Evolutionary conservation across 2,797 vertebrate species (phyloP), one percentile per base, ranked within the genome.

Genomic region (Mus spretus): DNA sequence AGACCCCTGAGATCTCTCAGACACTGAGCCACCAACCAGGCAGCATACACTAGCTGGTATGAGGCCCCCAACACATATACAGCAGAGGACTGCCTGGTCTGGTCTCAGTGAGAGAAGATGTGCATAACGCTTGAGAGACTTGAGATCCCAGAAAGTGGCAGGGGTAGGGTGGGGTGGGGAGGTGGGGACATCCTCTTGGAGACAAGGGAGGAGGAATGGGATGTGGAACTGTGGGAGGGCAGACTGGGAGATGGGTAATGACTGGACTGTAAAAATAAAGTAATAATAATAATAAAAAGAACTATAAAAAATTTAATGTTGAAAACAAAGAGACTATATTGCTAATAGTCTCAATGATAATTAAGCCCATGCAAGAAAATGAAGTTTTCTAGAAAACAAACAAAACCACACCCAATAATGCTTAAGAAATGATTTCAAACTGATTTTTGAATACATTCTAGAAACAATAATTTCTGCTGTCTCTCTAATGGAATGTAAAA

Each of bases 351-450:
- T 93, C 61, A 75, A 34, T 6, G 20, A 88, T 47, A 89, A 75
- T 75, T 63, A 81, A 79, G 61, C 19, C 53, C 53, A 88, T 8
- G 11, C n/a, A 86, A 89, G 74, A 34, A 91, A 91, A 74, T 31
- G 75, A 0, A 1, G 12, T 37, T 92, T 93, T 78, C 20, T 34
- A 13, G 0, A 74, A 84, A 81, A n/a, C 70, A 80, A 83, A 47
- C 11, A 55, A 40, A 40, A 75, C 37, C 44, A 86, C 75, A 31
- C 34, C 1, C 11, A 61, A 59, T 14, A 75, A 75, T 40, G 61
- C 37, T 44, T 28, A 93, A 93, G 57, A 77, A 87, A 6, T 50
- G 11, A 95, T 79, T 93, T 94, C 79, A 77, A 88, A 70, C n/a
- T 81, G 61, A 77, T 70, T 95, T 94, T 50, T 31, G 59, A 86